These are phyloP conservation scores for Sylvicola cinctus DNA, from an alignment of 2,888 invertebrate genomes.

Conservation along the genomic window DNA sequence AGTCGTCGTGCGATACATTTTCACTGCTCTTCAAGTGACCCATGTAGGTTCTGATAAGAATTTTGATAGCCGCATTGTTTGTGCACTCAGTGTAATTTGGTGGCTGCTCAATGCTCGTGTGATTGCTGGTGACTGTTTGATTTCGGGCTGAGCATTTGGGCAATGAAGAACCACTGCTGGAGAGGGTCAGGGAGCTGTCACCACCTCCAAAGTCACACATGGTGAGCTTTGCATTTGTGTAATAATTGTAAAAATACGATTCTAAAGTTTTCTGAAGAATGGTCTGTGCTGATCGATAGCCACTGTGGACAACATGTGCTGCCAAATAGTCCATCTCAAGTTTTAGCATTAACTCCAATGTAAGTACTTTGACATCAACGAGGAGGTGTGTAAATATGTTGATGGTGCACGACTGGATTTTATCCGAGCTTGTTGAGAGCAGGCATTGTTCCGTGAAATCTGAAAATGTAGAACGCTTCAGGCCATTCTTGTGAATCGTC, in stretches of 20 bases:
- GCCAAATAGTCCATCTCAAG: slow-evolving; percentile 44
- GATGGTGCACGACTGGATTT: not conserved
- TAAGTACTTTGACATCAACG: slow-evolving; percentile 9
- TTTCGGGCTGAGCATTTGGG: not conserved
- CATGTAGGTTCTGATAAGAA: slow-evolving; percentile 38
- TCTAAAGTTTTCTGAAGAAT: slow-evolving; percentile 31
- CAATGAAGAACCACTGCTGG: no score
- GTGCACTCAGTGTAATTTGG: not conserved
- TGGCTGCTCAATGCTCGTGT: not conserved
- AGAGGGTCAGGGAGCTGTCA: not conserved
- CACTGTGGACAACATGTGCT: slow-evolving; percentile 37
- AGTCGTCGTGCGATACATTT: no score
- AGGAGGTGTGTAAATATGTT: slow-evolving; percentile 3
- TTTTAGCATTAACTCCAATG: slow-evolving; percentile 23
- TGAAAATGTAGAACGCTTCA: slow-evolving; percentile 3
- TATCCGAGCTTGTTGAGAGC: slow-evolving; percentile 2
- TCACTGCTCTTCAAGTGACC: slow-evolving; percentile 23
- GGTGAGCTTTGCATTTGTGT: slow-evolving; percentile 8
- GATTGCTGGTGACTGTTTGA: not conserved
- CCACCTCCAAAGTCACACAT: not conserved
- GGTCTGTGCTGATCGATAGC: slow-evolving; percentile 23
- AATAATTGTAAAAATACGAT: slow-evolving; percentile 26
- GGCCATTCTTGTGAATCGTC: slow-evolving; percentile 2
- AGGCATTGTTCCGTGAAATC: slow-evolving; percentile 6
- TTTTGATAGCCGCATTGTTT: slow-evolving; percentile 28